These are phyloP conservation scores for Neodiprion pinetum DNA, from an alignment of 1,140 invertebrate genomes.

Conservation along the genomic window DNA sequence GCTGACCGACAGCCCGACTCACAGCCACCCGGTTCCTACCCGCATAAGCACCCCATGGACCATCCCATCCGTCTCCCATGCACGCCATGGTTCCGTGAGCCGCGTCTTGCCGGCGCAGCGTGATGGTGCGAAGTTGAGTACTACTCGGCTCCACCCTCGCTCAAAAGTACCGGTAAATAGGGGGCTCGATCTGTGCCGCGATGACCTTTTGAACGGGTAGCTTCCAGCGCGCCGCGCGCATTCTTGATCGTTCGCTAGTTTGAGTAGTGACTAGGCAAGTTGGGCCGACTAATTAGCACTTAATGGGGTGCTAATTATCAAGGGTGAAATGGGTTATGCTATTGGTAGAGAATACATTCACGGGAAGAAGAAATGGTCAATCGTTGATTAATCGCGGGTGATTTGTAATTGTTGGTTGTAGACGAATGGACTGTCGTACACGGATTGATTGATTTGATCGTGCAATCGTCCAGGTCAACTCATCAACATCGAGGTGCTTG, in stretches of 20 bases:
- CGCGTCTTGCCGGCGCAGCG: neutral
- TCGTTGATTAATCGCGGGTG: too few species aligned
- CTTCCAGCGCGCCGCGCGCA: too few species aligned
- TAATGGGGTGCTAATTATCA: neutral
- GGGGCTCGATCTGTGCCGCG: too few species aligned
- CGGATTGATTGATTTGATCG: too few species aligned
- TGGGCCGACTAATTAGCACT: neutral
- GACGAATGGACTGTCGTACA: too few species aligned
- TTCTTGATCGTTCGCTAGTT: neutral
- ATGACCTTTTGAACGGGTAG: too few species aligned
- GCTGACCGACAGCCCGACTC: conserved; percentile 35
- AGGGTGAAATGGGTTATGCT: neutral
- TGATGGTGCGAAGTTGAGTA: too few species aligned
- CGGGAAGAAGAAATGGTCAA: neutral
- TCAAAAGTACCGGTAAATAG: too few species aligned
- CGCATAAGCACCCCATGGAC: neutral
- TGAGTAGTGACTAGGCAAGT: neutral
- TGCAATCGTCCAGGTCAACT: too few species aligned
- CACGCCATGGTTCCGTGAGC: neutral
- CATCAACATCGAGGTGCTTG: too few species aligned
- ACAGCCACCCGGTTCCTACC: neutral
- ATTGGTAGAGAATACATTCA: neutral
- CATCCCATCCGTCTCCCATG: neutral
- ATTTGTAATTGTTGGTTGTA: too few species aligned
- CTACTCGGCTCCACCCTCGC: too few species aligned